Evolutionary conservation across 1,140 invertebrate genomes (phyloP).

Genomic region (Drosophila sproati): DNA sequence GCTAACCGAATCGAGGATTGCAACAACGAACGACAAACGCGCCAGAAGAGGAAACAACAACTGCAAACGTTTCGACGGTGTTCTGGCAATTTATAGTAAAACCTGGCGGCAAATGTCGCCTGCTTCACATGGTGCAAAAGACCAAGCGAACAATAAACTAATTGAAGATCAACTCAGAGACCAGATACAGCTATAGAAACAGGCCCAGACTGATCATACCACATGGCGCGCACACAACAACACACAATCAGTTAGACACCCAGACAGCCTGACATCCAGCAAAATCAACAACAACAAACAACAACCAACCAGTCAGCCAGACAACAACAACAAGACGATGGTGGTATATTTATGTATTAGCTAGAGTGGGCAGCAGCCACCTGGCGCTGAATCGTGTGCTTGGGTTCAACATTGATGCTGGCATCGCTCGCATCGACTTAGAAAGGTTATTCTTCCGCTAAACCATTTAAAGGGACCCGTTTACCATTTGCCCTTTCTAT

Average conservation of each 20-base stretch:
- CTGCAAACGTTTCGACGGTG: conserved; percentile 58
- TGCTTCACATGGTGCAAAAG: conserved; percentile 76
- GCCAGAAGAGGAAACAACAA: conserved; percentile 69
- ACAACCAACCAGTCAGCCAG: conserved; percentile 1
- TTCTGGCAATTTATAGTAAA: conserved; percentile 80
- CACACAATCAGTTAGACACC: conserved; percentile 11
- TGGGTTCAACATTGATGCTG: conserved; percentile 56
- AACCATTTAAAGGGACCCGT: conserved; percentile 75
- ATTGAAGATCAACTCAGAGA: conserved; percentile 70
- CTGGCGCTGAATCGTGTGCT: conserved; percentile 70
- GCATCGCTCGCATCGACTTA: conserved; percentile 59
- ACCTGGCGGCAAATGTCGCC: conserved; percentile 77
- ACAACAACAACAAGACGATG: conserved; percentile 19
- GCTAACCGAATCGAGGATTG: conserved; percentile 37
- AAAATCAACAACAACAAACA: conserved; percentile 3
- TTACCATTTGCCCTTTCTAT: conserved; percentile 72
- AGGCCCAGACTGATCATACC: conserved; percentile 62
- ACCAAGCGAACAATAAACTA: conserved; percentile 74
- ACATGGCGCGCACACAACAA: conserved; percentile 54
- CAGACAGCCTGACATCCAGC: background rate
- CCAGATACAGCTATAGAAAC: conserved; percentile 6
- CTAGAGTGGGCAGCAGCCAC: conserved; percentile 55
- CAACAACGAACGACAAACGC: conserved; percentile 49
- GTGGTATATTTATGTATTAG: background rate
- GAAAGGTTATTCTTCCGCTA: conserved; percentile 82